Evolutionary conservation across 2,113 vertebrate species (phyloP).

Genomic region (Irena cyanogastra): DNA sequence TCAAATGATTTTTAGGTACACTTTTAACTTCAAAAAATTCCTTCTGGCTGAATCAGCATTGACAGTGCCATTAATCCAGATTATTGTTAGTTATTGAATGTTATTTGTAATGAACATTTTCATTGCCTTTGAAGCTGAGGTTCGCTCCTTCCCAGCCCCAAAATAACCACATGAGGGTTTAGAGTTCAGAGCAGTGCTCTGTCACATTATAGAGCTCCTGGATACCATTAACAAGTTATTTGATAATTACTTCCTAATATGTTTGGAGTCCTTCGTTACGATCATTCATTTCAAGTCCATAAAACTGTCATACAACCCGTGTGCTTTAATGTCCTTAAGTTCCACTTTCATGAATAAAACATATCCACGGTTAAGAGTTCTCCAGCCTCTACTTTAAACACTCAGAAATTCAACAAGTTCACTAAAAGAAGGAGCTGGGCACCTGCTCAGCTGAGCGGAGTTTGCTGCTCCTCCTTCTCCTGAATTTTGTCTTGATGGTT

Average conservation of each 20-base stretch:
- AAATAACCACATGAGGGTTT: not conserved
- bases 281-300: slow-evolving; percentile 9
- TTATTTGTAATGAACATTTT: slow-evolving; percentile 10
- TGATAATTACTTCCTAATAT: slow-evolving; percentile 35
- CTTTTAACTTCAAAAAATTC: not conserved
- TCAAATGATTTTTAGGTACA: not conserved
- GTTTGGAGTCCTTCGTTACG: not conserved
- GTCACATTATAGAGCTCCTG: not conserved
- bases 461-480: not conserved
- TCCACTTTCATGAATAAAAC: slow-evolving; percentile 40
- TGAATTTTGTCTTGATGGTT: not conserved
- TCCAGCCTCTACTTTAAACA: not conserved
- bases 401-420: not conserved
- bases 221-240: slow-evolving; percentile 33
- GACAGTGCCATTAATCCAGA: slow-evolving; percentile 48
- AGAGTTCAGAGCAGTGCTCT: not conserved
- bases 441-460: not conserved
- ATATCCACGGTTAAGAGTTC: not conserved
- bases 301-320: not conserved
- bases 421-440: not conserved
- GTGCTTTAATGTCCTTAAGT: not conserved
- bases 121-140: slow-evolving; percentile 23
- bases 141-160: not conserved
- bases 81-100: slow-evolving; percentile 11
- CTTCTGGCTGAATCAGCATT: not conserved